Evolutionary conservation across 2,888 invertebrate genomes (phyloP).

Genomic region (Erebia palarica): DNA sequence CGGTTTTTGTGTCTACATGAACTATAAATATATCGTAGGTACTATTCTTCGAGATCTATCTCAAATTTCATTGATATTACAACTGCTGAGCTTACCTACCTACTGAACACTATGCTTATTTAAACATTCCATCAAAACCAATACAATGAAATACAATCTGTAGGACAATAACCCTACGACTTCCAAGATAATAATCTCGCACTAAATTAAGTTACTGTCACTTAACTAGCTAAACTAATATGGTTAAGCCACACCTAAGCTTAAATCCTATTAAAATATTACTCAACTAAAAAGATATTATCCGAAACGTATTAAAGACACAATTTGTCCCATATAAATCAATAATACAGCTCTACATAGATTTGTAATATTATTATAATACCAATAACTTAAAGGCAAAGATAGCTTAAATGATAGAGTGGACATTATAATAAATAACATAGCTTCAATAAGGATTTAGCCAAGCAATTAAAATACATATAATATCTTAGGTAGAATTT

Average conservation of each 20-base stretch:
- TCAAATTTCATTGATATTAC: too few relatives aligned
- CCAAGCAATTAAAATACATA: too few relatives aligned
- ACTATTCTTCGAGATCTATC: too few relatives aligned
- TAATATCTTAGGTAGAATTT: too few relatives aligned
- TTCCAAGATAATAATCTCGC: slow-evolving; percentile 16
- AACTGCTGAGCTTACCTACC: too few relatives aligned
- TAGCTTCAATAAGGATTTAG: background rate
- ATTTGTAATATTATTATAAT: slow-evolving; percentile 9
- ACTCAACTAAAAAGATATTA: slow-evolving; percentile 21
- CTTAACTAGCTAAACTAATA: slow-evolving; percentile 17
- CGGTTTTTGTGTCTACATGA: too few relatives aligned
- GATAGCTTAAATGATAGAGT: background rate
- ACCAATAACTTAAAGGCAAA: slow-evolving; percentile 1
- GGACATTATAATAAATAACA: background rate
- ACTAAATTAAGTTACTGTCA: slow-evolving; percentile 19
- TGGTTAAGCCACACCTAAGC: slow-evolving; percentile 17
- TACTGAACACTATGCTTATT: background rate
- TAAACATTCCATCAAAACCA: background rate
- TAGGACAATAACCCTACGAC: background rate
- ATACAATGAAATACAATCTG: too few relatives aligned
- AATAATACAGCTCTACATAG: slow-evolving; percentile 7
- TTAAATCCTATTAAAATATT: slow-evolving; percentile 19
- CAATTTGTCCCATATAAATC: slow-evolving; percentile 24
- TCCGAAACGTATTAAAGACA: slow-evolving; percentile 18
- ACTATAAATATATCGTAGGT: too few relatives aligned